Base-by-base conservation (phyloP, 1,140 invertebrate genomes). In the Leptinotarsa texana region DNA sequence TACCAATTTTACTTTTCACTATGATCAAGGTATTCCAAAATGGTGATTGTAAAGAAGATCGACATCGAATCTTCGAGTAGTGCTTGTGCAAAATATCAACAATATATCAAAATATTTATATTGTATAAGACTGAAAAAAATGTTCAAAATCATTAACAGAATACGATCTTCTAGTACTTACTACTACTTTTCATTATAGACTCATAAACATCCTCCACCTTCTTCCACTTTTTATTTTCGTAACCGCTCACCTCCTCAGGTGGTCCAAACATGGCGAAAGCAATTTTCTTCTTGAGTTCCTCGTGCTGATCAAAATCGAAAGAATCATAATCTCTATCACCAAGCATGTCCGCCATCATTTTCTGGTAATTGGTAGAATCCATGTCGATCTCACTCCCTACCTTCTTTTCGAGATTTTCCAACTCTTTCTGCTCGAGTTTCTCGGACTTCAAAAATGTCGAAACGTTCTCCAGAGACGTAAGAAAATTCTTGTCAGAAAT, bases 301-400 rank as follows among this genome's bases (percentile, higher is more conserved):
- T 77, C 61, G 69, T 79, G 76, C 70, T 84, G 76, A 65, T 80
- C 63, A 71, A 70, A 63, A 57, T 82, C 78, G 71, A 81, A 84
- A 69, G 73, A 57, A 72, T 83, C 81, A 73, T 82, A 84, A 76
- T 84, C 83, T 57, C 83, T 69, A 70, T 84, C 80, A 13, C 80
- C 81, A 15, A 84, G 66, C 63, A 73, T 71, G 49, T 84, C 77
- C n/a, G 77, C 81, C 77, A 80, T 81, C 15, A 78, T 62, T 67
- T 77, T 77, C 68, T 84, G 83, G 24, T 78, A 80, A 42, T 78
- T 76, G 48, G 73, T 51, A 27, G 79, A 76, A 48, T 57, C 63
- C 17, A 82, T 70, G 63, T 79, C 74, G 57, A 76, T 73, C 11
- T 73, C 27, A 21, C 66, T 69, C 5, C 47, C 61, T 1, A 27